These are phyloP conservation scores for Lepilemur ruficaudatus DNA, from an alignment of 2,797 vertebrate genomes.

Conservation along the genomic window DNA sequence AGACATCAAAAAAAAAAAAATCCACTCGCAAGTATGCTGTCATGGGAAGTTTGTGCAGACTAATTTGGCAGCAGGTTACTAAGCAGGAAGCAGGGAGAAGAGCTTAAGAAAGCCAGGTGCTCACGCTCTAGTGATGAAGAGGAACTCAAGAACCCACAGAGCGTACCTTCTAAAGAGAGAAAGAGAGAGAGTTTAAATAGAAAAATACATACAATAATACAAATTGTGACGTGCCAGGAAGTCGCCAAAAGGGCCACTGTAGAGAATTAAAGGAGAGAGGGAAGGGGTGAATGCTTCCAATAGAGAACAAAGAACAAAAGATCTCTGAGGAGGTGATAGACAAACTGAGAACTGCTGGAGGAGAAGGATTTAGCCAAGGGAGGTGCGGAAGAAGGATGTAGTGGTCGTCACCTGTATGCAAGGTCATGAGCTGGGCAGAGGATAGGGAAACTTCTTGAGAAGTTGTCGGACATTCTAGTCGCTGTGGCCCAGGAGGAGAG, in stretches of 20 bases:
- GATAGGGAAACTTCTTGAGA: neutral
- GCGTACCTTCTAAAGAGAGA: neutral
- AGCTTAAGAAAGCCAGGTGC: neutral
- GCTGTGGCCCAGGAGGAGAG: neutral
- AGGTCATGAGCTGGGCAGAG: neutral
- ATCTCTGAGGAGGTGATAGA: neutral
- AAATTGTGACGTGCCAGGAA: neutral
- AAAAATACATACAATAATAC: neutral
- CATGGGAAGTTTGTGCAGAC: neutral
- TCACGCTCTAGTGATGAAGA: neutral
- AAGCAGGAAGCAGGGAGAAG: neutral
- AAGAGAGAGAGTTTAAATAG: neutral
- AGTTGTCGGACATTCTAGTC: neutral
- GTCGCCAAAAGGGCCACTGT: neutral
- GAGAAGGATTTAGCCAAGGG: neutral
- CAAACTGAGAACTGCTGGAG: neutral
- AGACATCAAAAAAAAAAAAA: neutral
- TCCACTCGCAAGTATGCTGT: too few relatives aligned
- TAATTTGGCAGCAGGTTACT: neutral
- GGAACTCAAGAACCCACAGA: neutral
- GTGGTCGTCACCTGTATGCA: accelerated
- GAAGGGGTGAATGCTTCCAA: neutral
- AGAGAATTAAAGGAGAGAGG: neutral
- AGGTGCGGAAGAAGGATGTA: accelerated
- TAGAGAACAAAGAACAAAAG: neutral